Percentiles rank a stretch among this genome's conserved stretches.
Conservation (phyloP, 2,113 vertebrate species). For the Dicrurus megarhynchus region DNA sequence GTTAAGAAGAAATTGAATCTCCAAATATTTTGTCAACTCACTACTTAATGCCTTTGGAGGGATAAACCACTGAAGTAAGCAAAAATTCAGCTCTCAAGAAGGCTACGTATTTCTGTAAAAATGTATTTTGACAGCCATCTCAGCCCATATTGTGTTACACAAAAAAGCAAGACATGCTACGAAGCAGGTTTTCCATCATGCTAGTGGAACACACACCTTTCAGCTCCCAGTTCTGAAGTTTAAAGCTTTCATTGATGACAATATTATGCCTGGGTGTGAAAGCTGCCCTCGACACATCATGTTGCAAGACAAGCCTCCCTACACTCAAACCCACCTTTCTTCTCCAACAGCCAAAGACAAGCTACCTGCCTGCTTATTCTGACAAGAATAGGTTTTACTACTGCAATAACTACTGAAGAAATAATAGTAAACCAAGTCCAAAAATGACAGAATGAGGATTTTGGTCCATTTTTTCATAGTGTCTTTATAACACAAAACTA, state of each 20-base stretch:
- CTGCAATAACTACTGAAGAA: background rate
- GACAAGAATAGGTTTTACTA: background rate
- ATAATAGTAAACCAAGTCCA: background rate
- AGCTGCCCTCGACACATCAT: background rate
- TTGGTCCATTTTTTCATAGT: background rate
- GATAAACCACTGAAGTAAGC: background rate
- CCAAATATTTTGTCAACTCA: background rate
- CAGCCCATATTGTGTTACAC: background rate
- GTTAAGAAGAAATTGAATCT: background rate
- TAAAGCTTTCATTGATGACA: background rate
- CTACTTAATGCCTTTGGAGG: background rate
- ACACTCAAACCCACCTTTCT: background rate
- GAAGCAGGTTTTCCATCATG: background rate
- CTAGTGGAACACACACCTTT: background rate
- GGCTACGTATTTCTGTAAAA: background rate
- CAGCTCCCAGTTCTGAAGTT: background rate
- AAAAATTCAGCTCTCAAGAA: background rate
- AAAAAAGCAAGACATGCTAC: background rate
- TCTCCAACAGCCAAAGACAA: background rate
- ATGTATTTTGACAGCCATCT: background rate
- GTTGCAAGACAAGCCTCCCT: background rate
- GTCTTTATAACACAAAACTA: background rate
- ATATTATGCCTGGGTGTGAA: background rate
- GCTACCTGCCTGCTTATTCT: background rate
- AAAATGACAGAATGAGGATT: background rate